Base-by-base conservation (phyloP, 2,113 vertebrate genomes). In the Centropristis striata region DNA sequence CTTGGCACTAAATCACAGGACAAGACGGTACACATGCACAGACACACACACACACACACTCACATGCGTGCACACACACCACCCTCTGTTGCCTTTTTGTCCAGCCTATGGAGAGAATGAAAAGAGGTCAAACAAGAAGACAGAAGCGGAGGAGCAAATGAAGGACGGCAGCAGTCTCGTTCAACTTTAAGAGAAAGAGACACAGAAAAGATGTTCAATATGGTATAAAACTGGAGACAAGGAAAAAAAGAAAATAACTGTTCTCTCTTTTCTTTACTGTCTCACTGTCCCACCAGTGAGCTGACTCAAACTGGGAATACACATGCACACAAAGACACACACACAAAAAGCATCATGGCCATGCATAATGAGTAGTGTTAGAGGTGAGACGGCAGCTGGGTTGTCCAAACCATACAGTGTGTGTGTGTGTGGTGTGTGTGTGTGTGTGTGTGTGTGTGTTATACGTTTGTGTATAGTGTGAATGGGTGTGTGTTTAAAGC, bases 1-100 rank as follows among this genome's bases (percentile, higher is more conserved):
- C 91, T 93, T 94, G 92, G 93, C 93, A 94, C 90, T 92, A 91
- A 92, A 93, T 93, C 93, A 93, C 92, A 91, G 91, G 85, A 80
- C 82, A 78, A 90, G 90, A 88, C 77, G 80, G 72, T 21, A 82
- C 75, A 85, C 78, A 42, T 68, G 3, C 76, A 8, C 51, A 23
- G 46, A 49, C 75, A 41, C 64, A 51, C 79, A 57, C 37, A 66
- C 41, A 41, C 78, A 60, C 73, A 55, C 71, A 61, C n/a, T 36
- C 67, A 36, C 63, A 11, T 3, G 20, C 50, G 7, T 7, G 8
- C 69, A 58, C 75, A 50, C 80, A 78, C 88, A 76, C 82, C 68
- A 71, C 64, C 66, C 87, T 73, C 79, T 81, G 73, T 60, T 87
- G 70, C 87, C 78, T 88, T 91, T 90, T 87, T 90, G 80, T 90